A percentile compares a stretch with the other conserved stretches of the same genome.
Evolutionary conservation across 2,797 vertebrate genomes (phyloP).

Genomic region (Botia almorhae): DNA sequence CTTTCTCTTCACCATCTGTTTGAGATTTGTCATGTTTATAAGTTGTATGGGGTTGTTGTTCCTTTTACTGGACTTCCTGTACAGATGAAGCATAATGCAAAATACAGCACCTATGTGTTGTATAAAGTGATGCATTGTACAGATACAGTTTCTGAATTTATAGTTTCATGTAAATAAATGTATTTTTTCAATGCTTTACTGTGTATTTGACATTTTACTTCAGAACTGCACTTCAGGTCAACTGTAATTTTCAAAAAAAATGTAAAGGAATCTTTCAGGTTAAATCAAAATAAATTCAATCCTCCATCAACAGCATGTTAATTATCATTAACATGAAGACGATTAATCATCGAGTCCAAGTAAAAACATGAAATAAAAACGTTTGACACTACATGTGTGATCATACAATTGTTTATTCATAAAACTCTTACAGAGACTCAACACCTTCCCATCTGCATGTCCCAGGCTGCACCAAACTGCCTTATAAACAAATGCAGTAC

Average conservation of each 20-base stretch:
- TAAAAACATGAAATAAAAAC: neutral
- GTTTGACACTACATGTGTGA: neutral
- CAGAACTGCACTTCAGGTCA: too few species aligned
- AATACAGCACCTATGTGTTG: conserved; percentile 54
- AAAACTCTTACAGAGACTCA: conserved; percentile 7
- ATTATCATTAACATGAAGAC: too few species aligned
- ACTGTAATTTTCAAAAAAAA: too few species aligned
- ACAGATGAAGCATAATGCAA: conserved; percentile 63
- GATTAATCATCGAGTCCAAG: too few species aligned
- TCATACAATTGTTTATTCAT: conserved; percentile 46
- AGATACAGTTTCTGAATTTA: conserved; percentile 60
- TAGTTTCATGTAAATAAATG: conserved; percentile 79
- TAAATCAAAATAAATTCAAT: too few species aligned
- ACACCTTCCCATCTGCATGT: neutral
- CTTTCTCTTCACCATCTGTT: neutral
- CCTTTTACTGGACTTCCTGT: conserved; percentile 18
- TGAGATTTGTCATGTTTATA: conserved; percentile 20
- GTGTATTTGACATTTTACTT: neutral
- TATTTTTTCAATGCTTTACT: conserved; percentile 76
- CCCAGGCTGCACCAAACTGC: neutral
- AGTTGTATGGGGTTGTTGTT: neutral
- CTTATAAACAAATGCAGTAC: conserved; percentile 5
- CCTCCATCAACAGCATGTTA: too few species aligned
- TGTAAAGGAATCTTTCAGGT: too few species aligned
- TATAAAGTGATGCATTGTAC: conserved; percentile 65